A percentile compares a stretch with the other conserved stretches of the same genome.
Conservation (phyloP, 2,888 invertebrate genomes). For the Phaonia tiefii region DNA sequence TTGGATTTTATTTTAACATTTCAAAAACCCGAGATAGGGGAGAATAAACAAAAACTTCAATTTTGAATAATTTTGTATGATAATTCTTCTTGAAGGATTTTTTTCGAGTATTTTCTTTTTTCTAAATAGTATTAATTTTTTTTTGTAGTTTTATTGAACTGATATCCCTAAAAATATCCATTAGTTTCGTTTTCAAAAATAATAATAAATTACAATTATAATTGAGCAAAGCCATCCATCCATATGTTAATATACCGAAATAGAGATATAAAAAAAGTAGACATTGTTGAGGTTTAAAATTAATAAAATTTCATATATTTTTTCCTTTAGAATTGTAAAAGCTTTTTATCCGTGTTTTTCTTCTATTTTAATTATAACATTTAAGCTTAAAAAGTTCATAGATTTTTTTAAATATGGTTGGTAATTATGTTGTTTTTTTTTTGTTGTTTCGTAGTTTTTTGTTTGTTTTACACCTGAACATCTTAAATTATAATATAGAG, state of each 20-base stretch:
- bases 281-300: conserved; percentile 44
- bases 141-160: not conserved
- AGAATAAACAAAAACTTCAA: too few relatives aligned
- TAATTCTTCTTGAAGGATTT: not conserved
- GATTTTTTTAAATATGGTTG: too few relatives aligned
- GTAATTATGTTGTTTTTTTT: conserved; percentile 36
- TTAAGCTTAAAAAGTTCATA: conserved; percentile 52
- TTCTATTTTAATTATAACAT: conserved; percentile 53
- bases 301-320: conserved; percentile 52
- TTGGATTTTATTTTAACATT: too few relatives aligned
- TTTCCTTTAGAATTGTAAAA: conserved; percentile 50
- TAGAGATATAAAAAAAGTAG: conserved; percentile 29
- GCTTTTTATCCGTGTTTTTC: conserved; percentile 32
- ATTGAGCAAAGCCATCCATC: conserved; percentile 47
- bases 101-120: not conserved
- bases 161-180: too few relatives aligned
- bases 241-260: conserved; percentile 19
- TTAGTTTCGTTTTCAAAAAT: conserved; percentile 6
- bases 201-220: conserved; percentile 13
- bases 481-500: conserved; percentile 50
- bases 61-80: too few relatives aligned
- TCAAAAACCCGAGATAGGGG: too few relatives aligned
- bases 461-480: conserved; percentile 57
- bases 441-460: conserved; percentile 22
- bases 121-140: not conserved